These are phyloP conservation scores for Centropristis striata DNA, from an alignment of 2,113 vertebrate species.

Conservation along the genomic window DNA sequence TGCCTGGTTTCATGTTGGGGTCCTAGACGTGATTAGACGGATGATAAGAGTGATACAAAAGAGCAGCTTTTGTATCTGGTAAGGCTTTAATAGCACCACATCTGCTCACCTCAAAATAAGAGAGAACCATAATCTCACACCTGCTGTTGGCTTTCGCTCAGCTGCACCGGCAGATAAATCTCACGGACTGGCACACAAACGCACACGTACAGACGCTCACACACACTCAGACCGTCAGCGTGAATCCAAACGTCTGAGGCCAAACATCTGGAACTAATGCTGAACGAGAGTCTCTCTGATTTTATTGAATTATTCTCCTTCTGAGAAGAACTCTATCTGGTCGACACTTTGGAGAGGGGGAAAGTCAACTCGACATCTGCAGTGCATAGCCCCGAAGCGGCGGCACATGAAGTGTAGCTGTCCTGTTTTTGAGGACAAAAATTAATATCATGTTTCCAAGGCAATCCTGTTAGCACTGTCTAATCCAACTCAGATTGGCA, in stretches of 20 bases:
- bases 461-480: slow-evolving; percentile 76
- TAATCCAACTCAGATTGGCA: slow-evolving; percentile 80
- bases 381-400: slow-evolving; percentile 47
- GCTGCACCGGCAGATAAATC: slow-evolving; percentile 67
- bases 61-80: slow-evolving; percentile 59
- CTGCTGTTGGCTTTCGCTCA: slow-evolving; percentile 76
- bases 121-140: slow-evolving; percentile 77
- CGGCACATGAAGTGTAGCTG: slow-evolving; percentile 58
- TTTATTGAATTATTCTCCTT: slow-evolving; percentile 61
- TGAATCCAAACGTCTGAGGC: slow-evolving; percentile 64
- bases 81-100: slow-evolving; percentile 64
- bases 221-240: slow-evolving; percentile 41
- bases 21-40: slow-evolving; percentile 29
- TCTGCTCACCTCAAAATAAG: slow-evolving; percentile 76
- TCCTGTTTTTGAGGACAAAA: slow-evolving; percentile 72
- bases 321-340: slow-evolving; percentile 48
- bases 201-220: slow-evolving; percentile 2
- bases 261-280: slow-evolving; percentile 78
- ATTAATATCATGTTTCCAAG: slow-evolving; percentile 80
- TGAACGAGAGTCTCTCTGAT: slow-evolving; percentile 49
- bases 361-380: slow-evolving; percentile 41
- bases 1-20: slow-evolving; percentile 19
- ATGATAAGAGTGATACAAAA: slow-evolving; percentile 57
- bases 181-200: slow-evolving; percentile 51
- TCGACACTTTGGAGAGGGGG: slow-evolving; percentile 21